Evolutionary conservation across 2,797 vertebrate species (phyloP).

Genomic region (Periophthalmus magnuspinnatus): DNA sequence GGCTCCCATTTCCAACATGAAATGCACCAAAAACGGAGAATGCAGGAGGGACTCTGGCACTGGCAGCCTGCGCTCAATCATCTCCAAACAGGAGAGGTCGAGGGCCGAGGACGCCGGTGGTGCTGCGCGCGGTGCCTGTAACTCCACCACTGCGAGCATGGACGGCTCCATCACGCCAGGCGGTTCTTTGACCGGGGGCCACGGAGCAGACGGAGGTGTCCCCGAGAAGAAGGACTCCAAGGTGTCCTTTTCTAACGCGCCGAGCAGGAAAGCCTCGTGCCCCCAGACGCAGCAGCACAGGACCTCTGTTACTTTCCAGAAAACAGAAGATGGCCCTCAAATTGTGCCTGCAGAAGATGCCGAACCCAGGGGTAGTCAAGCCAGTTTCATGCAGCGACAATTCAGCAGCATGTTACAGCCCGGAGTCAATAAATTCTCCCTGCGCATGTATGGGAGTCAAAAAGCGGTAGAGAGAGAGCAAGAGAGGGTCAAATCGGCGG

Average conservation of each 20-base stretch:
- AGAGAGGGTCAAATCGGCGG: constrained; percentile 95
- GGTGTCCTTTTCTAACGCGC: constrained; percentile 84
- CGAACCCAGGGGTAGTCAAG: constrained; percentile 84
- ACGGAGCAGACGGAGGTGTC: constrained; percentile 68
- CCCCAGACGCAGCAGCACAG: constrained; percentile 75
- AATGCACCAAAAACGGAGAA: constrained; percentile 87
- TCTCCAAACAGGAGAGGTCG: constrained; percentile 79
- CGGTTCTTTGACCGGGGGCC: constrained; percentile 71
- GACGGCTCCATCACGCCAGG: constrained; percentile 77
- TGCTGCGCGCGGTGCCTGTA: constrained; percentile 72
- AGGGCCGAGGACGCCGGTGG: constrained; percentile 72
- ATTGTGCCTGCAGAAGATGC: constrained; percentile 83
- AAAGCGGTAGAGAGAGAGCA: constrained; percentile 95
- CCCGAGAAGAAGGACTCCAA: constrained; percentile 81
- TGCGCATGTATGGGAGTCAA: constrained; percentile 98
- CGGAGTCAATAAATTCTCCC: constrained; percentile 98
- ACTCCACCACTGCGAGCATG: constrained; percentile 79
- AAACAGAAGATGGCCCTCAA: constrained; percentile 80
- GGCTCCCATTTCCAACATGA: constrained; percentile 78
- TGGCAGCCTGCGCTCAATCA: constrained; percentile 82
- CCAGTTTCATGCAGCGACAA: constrained; percentile 96
- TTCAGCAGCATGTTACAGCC: constrained; percentile 95
- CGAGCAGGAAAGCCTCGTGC: constrained; percentile 82
- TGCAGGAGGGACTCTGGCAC: constrained; percentile 82
- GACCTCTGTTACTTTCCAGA: constrained; percentile 83